Base-by-base conservation (phyloP, 2,797 vertebrate species). In the Aeoliscus strigatus region DNA sequence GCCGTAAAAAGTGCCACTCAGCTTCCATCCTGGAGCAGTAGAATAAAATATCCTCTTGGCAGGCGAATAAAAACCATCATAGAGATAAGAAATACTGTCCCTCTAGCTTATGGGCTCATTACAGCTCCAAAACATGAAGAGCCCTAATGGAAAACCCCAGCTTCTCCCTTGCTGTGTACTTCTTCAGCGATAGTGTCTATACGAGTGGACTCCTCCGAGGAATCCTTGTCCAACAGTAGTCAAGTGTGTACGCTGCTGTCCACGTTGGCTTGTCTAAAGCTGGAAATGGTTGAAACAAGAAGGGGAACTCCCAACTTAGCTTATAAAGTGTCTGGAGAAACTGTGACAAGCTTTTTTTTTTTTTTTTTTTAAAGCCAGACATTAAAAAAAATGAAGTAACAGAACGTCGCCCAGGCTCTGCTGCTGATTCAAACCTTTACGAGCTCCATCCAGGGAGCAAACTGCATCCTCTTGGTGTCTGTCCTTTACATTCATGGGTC, bases 1-100 rank as follows among this genome's bases (percentile, higher is more conserved):
- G 39, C 52, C 33, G 52, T 57, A 39, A n/a, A 40, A 77, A 70
- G 61, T 63, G 66, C 53, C 50, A 30, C 65, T 69, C 47, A 38
- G 48, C 14, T 16, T 65, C 46, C 51, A 58, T 68, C 48, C n/a
- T 33, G 42, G 32, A 23, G 38, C n/a, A 60, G 39, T 36, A 33
- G 67, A 71, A 62, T 56, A 47, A 75, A 70, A 60, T 66, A 70
- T 73, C 47, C 42, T 77, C 52, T 66, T 51, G 49, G 49, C 63
- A 67, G 60, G 52, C 53, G 59, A 76, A 63, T 32, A 25, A 57
- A 56, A 65, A 60, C 44, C 61, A 61, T 24, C 54, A 62, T 56
- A 79, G 53, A 61, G 64, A 66, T 23, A 36, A 40, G 52, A 73
- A 82, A 82, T 76, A 80, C 73, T 77, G 73, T 71, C 49, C 30